phyloP scores from a whole-genome alignment of 2,797 vertebrate species.

The Hapalemur alaotrensis region DNA sequence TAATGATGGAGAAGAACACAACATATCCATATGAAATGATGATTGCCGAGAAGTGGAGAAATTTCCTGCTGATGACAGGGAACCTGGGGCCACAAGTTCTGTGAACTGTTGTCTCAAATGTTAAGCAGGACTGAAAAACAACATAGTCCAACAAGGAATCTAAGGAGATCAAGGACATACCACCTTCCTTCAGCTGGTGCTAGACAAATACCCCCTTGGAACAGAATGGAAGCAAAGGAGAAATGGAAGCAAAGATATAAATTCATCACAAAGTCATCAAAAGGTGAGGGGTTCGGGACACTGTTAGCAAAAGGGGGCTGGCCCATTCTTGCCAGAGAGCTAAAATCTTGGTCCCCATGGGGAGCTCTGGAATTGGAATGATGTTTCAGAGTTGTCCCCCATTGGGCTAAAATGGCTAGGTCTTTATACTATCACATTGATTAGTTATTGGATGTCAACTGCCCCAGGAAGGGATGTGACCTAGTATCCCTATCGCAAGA shows the following conservation, averaged over 20 bases:
- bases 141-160: background rate
- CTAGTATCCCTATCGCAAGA: background rate
- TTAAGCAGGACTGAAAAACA: background rate
- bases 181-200: background rate
- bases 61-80: constrained; percentile 1
- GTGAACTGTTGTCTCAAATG: background rate
- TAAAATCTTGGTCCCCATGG: background rate
- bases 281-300: background rate
- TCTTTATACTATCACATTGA: background rate
- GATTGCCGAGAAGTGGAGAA: background rate
- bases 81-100: background rate
- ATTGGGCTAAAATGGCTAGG: background rate
- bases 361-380: background rate
- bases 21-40: constrained; percentile 8
- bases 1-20: background rate
- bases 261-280: background rate
- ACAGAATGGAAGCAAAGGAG: background rate
- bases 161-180: background rate
- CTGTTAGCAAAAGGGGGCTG: background rate
- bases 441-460: background rate
- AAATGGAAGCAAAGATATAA: background rate
- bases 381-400: background rate
- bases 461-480: background rate
- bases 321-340: background rate
- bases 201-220: background rate